A percentile compares a stretch with the other conserved stretches of the same genome.
phyloP scores from a whole-genome alignment of 2,113 vertebrate species.

The Globicephala melas region DNA sequence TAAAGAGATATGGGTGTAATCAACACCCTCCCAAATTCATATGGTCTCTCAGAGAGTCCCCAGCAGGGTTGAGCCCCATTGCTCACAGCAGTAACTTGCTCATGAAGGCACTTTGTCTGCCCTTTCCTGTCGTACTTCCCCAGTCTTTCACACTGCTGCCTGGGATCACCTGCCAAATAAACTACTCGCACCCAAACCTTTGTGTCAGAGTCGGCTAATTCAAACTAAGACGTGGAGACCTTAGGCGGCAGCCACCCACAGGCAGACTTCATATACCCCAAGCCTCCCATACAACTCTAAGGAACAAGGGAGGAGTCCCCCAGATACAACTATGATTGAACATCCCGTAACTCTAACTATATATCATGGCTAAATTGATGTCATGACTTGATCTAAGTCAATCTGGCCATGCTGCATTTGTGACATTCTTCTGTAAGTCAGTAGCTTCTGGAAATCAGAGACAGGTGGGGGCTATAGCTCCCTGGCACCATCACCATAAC shows the following conservation, averaged over 20 bases:
- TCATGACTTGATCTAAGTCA: neutral
- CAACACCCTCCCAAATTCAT: neutral
- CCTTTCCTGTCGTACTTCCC: neutral
- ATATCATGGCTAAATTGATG: neutral
- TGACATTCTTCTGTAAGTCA: neutral
- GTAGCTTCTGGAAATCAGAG: neutral
- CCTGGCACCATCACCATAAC: neutral
- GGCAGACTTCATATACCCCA: neutral
- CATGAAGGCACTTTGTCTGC: neutral
- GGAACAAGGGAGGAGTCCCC: too few species aligned
- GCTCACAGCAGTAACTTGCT: neutral
- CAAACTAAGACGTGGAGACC: neutral
- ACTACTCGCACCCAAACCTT: neutral
- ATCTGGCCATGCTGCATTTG: neutral
- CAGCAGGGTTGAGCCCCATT: accelerated
- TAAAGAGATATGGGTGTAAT: neutral
- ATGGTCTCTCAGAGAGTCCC: neutral
- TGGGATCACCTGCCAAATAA: neutral
- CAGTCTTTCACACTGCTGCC: neutral
- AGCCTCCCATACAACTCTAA: neutral
- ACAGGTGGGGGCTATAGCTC: neutral
- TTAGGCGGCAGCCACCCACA: neutral
- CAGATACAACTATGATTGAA: neutral
- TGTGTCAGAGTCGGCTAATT: neutral
- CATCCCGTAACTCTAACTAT: neutral